Base-by-base conservation (phyloP, 2,113 vertebrate genomes). In the Balaenoptera acutorostrata region DNA sequence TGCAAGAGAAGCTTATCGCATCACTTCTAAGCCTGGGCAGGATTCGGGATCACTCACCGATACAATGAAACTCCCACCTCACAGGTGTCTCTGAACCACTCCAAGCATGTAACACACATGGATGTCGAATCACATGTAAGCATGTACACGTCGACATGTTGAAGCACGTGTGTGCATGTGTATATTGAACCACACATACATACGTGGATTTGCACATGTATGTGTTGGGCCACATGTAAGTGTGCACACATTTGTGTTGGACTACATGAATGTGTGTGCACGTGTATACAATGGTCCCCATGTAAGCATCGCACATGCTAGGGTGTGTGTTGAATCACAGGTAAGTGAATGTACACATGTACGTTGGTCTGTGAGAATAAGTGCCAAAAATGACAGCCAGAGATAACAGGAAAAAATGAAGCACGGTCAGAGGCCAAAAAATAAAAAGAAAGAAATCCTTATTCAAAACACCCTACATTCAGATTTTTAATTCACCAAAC, bases 271-370 rank as follows among this genome's bases (percentile, higher is more conserved):
- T 3, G 39, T 20, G 12, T 33, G 44, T 55, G 18, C 13, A 23
- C 20, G 5, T 8, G 6, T 23, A 0, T 78, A 23, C 36, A 74
- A 4, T 29, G 33, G 11, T 14, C 25, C n/a, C 46, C 81, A n/a
- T 18, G 25, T 27, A 68, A 36, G 27, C 8, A 8, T 1, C 59
- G 10, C 1, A 0, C 4, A 2, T 52, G 27, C n/a, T 11, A 27
- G 14, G 6, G 3, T 46, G 25, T 84, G 1, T 66, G 39, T 31
- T 21, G 18, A 33, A 68, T 6, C 13, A 20, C 59, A 46, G 1
- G 1, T 36, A 23, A 55, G 9, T 46, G 7, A 21, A 29, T 9
- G 6, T 9, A 31, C 20, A 4, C 6, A 21, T 33, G 49, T 41
- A 6, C 8, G 5, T 10, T 64, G 68, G 36, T 52, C 49, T 83